phyloP scores from a whole-genome alignment of 2,113 vertebrate species.

The Dromaius novaehollandiae region DNA sequence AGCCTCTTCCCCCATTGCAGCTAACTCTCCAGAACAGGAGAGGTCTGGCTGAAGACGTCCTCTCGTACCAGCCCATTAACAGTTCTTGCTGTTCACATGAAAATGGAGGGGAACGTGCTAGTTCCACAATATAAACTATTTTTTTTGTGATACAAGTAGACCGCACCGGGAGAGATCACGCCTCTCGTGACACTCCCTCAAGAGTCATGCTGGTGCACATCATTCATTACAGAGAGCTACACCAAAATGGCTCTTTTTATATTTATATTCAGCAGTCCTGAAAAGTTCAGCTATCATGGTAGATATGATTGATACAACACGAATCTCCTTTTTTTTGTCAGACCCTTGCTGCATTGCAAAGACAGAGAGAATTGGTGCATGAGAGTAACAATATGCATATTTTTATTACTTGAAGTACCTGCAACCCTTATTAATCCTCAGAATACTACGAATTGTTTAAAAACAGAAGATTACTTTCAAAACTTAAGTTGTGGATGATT shows the following conservation, averaged over 20 bases:
- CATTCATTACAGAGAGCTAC: not conserved
- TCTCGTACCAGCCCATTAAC: not conserved
- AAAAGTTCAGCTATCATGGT: not conserved
- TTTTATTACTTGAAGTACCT: not conserved
- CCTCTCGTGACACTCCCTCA: not conserved
- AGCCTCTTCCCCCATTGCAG: rapidly evolving
- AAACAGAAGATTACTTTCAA: rapidly evolving
- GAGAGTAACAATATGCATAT: rapidly evolving
- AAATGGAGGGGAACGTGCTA: not conserved
- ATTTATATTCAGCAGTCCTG: not conserved
- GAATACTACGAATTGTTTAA: not conserved
- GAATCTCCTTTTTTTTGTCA: not conserved
- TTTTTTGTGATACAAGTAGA: not conserved
- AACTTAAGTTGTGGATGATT: not conserved
- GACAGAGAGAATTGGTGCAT: rapidly evolving
- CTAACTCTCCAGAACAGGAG: not conserved
- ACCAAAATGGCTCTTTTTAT: not conserved
- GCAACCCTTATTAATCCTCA: not conserved
- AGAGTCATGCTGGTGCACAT: rapidly evolving
- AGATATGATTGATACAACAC: not conserved
- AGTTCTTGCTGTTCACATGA: not conserved
- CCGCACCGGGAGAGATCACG: rapidly evolving
- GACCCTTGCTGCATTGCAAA: rapidly evolving
- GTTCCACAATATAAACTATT: rapidly evolving
- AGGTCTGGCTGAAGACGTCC: rapidly evolving